These are phyloP conservation scores for Tupiocoris notatus DNA, from an alignment of 2,888 invertebrate species.

Conservation along the genomic window DNA sequence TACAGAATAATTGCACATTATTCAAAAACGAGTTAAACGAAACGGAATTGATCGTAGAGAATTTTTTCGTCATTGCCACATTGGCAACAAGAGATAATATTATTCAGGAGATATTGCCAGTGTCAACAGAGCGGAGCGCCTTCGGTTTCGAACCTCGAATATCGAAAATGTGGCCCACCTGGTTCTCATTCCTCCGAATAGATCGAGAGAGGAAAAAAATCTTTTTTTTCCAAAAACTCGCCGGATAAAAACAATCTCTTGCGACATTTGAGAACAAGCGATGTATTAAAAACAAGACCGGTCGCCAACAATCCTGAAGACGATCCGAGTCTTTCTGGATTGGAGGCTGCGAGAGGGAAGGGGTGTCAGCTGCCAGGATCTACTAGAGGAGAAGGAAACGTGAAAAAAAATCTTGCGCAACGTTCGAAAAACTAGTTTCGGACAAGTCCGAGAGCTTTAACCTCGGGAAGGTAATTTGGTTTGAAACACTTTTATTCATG, in stretches of 20 bases:
- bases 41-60: no score
- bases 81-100: no score
- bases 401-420: conserved; percentile 27
- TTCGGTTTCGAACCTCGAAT: background rate
- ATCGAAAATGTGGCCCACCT: background rate
- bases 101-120: no score
- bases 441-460: conserved; percentile 39
- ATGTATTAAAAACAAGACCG: conserved; percentile 43
- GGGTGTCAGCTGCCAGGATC: background rate
- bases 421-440: conserved; percentile 35
- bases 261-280: conserved; percentile 44
- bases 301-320: conserved; percentile 35
- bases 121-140: no score
- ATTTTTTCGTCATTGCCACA: no score
- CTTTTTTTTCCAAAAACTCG: background rate
- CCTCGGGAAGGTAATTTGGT: conserved; percentile 37
- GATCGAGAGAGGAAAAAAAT: background rate
- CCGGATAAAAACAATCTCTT: conserved; percentile 24
- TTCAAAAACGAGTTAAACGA: no score
- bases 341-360: background rate
- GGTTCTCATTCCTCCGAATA: background rate
- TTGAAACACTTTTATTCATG: conserved; percentile 36
- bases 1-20: no score
- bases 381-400: background rate
- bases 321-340: background rate